Evolutionary conservation across 92 coral and sea anemone species (phyloP).

Genomic region (Diadumene lineata): DNA sequence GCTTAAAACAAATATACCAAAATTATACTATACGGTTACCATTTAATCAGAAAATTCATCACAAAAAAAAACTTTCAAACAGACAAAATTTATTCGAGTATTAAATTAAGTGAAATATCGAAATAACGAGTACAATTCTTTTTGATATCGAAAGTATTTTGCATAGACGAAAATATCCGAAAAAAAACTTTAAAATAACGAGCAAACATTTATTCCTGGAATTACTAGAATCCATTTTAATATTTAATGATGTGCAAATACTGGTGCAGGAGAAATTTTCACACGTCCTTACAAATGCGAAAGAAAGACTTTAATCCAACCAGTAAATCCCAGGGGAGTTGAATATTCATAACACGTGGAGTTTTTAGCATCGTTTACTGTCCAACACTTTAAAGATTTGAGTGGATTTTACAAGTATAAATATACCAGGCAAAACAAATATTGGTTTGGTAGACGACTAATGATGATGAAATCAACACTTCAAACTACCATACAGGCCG

Average conservation of each 20-base stretch:
- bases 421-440: neutral
- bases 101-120: no score
- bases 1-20: no score
- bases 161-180: no score
- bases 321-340: slow-evolving; percentile 6
- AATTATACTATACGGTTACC: no score
- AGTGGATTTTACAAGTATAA: neutral
- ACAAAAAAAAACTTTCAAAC: no score
- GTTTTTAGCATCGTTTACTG: neutral
- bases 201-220: neutral
- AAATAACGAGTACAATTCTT: no score
- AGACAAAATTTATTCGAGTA: no score
- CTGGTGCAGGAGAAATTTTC: neutral
- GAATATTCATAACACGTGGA: slow-evolving; percentile 26
- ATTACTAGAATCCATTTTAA: neutral
- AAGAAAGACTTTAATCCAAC: slow-evolving; percentile 13
- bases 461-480: neutral
- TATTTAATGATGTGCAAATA: slow-evolving; percentile 8
- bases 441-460: neutral
- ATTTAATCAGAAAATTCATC: no score
- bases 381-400: neutral
- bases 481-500: no score
- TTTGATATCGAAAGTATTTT: no score
- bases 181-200: neutral
- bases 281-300: slow-evolving; percentile 13